A percentile compares a stretch with the other conserved stretches of the same genome.
Evolutionary conservation across 2,888 invertebrate genomes (phyloP).

Genomic region (Agonum fuliginosum): DNA sequence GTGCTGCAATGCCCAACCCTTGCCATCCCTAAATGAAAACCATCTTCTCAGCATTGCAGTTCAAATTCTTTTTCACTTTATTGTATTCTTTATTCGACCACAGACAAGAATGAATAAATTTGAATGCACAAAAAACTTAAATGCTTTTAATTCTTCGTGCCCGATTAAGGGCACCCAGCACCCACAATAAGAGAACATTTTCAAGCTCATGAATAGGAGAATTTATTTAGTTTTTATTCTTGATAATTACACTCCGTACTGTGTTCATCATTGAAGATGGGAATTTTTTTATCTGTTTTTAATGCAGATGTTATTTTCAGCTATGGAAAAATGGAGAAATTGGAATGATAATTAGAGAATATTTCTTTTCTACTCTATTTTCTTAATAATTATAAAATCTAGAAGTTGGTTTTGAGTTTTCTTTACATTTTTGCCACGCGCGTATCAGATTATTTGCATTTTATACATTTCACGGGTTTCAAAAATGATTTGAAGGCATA

Average conservation of each 20-base stretch:
- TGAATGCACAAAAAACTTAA: slow-evolving; percentile 55
- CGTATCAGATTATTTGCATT: too few relatives aligned
- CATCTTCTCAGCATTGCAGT: slow-evolving; percentile 11
- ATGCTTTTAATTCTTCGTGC: slow-evolving; percentile 51
- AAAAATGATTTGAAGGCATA: too few relatives aligned
- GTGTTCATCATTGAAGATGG: slow-evolving; percentile 38
- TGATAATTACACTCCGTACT: slow-evolving; percentile 27
- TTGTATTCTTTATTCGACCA: slow-evolving; percentile 39
- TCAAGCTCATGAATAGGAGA: slow-evolving; percentile 47
- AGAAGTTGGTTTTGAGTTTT: too few relatives aligned
- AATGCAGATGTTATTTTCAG: slow-evolving; percentile 11
- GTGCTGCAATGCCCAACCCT: too few relatives aligned
- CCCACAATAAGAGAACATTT: slow-evolving; percentile 54
- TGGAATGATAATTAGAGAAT: too few relatives aligned
- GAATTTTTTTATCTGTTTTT: slow-evolving; percentile 36
- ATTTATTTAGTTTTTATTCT: slow-evolving; percentile 53
- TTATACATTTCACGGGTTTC: too few relatives aligned
- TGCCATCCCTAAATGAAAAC: too few relatives aligned
- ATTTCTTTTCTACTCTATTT: too few relatives aligned
- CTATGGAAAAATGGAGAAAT: too few relatives aligned
- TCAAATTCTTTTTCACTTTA: slow-evolving; percentile 11
- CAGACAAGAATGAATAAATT: slow-evolving; percentile 53
- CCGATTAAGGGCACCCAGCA: slow-evolving; percentile 49
- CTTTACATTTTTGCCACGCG: too few relatives aligned
- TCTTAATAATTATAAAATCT: too few relatives aligned